phyloP scores from a whole-genome alignment of 2,797 vertebrate species.

The Lepilemur septentrionalis region DNA sequence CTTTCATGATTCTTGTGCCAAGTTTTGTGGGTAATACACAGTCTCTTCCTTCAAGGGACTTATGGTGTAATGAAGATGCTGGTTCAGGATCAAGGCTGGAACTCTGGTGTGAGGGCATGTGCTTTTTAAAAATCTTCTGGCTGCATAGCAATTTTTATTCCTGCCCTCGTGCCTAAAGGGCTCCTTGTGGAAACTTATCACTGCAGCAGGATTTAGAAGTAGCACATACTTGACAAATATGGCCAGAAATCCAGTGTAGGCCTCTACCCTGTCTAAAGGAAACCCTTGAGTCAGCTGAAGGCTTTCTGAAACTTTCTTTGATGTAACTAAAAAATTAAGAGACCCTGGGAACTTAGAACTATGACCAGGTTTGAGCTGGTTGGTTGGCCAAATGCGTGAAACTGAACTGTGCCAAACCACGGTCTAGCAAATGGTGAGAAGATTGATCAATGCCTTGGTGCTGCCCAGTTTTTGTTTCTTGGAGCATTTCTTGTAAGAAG shows the following conservation, averaged over 20 bases:
- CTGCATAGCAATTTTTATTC: not conserved
- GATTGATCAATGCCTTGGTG: not conserved
- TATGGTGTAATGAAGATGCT: not conserved
- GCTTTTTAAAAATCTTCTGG: not conserved
- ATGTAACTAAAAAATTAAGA: not conserved
- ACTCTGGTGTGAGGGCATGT: not conserved
- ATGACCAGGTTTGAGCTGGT: not conserved
- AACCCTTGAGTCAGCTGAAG: not conserved
- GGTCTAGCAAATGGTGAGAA: not conserved
- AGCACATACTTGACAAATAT: not conserved
- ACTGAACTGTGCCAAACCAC: not conserved
- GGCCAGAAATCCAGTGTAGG: not conserved
- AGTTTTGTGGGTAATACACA: not conserved
- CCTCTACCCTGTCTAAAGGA: not conserved
- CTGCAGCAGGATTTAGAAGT: not conserved
- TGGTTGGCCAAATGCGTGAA: not conserved
- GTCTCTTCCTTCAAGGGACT: not conserved
- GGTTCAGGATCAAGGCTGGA: not conserved
- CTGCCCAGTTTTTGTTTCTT: not conserved
- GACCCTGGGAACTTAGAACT: not conserved
- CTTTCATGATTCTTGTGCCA: not conserved
- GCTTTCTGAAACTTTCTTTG: constrained; percentile 4
- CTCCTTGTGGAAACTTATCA: not conserved
- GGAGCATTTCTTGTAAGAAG: not conserved
- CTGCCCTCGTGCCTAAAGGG: not conserved